Base-by-base conservation (phyloP, 64 coral and sea anemone species). In the Catalaphyllia jardinei region DNA sequence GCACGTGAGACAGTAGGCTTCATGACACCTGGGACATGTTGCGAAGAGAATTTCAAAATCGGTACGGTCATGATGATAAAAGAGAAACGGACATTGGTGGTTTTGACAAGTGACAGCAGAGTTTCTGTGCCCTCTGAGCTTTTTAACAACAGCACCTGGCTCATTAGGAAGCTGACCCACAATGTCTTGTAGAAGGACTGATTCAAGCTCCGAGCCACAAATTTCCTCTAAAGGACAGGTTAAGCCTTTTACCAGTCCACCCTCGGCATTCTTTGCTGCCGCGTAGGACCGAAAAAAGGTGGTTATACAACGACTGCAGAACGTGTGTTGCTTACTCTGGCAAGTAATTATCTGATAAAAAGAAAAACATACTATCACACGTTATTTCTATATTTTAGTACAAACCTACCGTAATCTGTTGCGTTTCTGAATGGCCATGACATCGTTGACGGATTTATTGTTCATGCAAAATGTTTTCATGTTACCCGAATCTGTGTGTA, bases 321-420 rank as follows among this genome's bases (percentile, higher is more conserved):
- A 74, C 18, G 31, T 63, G 31, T 92, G 90, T 20, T 39, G 38
- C 29, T 35, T 29, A 49, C 62, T 59, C 9, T 78, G 16, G 31
- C 90, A 92, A 2, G 57, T 50, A 10, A 92, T 39, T 67, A 92
- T 71, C 90, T 92, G n/a, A 28, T 71, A 28, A 67, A 92, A 24
- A 60, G 18, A 60, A 29, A 61, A 55, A 55, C 4, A 78, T 46
- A 51, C 15, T 1, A 25, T 27, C 20, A n/a, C 9, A 11, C n/a
- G 65, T n/a, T 25, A 69, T 4, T 69, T 10, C 24, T 11, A 4
- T 69, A 2, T 69, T 19, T 24, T 24, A 67, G 4, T 24, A 24
- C 2, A 22, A 67, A 20, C 19, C 19, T 25, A 2, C 4, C 20
- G 60, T 62, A 62, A 15, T 46, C 42, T 46, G 7, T 46, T 7